phyloP scores from a whole-genome alignment of 1,140 invertebrate genomes.

The Babylonia areolata region DNA sequence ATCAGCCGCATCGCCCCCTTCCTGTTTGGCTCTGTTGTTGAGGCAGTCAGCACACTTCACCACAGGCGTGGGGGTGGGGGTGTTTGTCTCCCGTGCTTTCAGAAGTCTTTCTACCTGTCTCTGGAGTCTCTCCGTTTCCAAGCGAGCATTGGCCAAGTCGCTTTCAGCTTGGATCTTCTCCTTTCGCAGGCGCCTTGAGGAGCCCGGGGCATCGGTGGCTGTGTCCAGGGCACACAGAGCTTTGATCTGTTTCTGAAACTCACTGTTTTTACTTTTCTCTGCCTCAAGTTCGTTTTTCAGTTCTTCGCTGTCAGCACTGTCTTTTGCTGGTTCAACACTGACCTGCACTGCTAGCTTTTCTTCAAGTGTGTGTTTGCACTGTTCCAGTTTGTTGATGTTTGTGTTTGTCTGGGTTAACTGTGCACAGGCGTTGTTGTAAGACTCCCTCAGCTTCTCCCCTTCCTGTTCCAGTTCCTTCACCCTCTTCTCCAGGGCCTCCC shows the following conservation, averaged over 20 bases:
- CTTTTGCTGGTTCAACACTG: neutral
- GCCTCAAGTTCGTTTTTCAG: conserved; percentile 26
- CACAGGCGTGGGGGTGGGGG: neutral
- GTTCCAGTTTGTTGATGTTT: neutral
- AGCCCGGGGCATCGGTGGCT: conserved; percentile 26
- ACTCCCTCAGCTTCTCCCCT: conserved; percentile 17
- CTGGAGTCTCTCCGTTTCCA: conserved; percentile 44
- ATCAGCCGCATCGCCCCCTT: neutral
- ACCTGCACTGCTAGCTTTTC: neutral
- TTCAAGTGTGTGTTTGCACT: conserved; percentile 14
- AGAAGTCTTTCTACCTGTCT: conserved; percentile 36
- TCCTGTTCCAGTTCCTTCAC: conserved; percentile 28
- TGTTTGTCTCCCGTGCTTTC: neutral
- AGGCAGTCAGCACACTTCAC: neutral
- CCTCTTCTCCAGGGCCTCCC: conserved; percentile 4
- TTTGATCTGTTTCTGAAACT: conserved; percentile 28
- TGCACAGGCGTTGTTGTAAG: neutral
- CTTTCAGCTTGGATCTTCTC: conserved; percentile 55
- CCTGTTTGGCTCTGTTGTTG: neutral
- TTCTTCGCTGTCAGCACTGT: neutral
- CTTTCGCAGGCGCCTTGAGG: conserved; percentile 47
- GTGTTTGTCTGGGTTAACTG: neutral
- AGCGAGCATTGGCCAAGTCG: conserved; percentile 47
- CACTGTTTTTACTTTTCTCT: conserved; percentile 20
- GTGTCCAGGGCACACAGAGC: conserved; percentile 27